phyloP scores from a whole-genome alignment of 2,113 vertebrate species.

The Campylorhamphus procurvoides region DNA sequence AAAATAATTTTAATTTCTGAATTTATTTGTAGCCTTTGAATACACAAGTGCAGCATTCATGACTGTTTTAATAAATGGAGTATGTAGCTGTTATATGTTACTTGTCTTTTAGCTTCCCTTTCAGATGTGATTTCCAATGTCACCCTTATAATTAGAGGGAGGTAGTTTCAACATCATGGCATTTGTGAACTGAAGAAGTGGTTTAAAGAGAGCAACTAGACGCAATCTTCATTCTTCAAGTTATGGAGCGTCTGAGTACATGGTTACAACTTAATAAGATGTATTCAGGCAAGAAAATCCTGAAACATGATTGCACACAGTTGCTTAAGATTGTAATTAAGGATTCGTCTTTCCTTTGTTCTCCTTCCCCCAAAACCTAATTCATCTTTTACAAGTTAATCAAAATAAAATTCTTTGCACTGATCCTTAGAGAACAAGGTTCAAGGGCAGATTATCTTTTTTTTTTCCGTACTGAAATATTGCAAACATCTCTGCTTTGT shows the following conservation, averaged over 20 bases:
- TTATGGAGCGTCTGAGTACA: neutral
- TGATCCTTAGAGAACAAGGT: conserved; percentile 32
- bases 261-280: conserved; percentile 44
- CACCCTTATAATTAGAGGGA: neutral
- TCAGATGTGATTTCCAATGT: conserved; percentile 12
- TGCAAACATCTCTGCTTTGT: neutral
- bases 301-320: conserved; percentile 44
- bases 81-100: neutral
- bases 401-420: conserved; percentile 39
- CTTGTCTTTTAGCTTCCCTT: neutral
- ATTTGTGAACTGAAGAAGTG: conserved; percentile 12
- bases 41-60: neutral
- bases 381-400: conserved; percentile 49
- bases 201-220: conserved; percentile 23
- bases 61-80: neutral
- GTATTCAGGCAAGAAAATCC: conserved; percentile 58
- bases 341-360: conserved; percentile 29
- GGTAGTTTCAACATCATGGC: neutral
- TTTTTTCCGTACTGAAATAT: neutral
- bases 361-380: conserved; percentile 22
- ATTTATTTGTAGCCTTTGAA: neutral
- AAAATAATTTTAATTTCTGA: neutral
- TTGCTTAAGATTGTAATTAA: conserved; percentile 52
- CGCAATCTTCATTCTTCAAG: conserved; percentile 11
- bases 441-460: conserved; percentile 30